A percentile compares a stretch with the other conserved stretches of the same genome.
Evolutionary conservation across 2,797 vertebrate species (phyloP).

Genomic region (Hapalemur alaotrensis): DNA sequence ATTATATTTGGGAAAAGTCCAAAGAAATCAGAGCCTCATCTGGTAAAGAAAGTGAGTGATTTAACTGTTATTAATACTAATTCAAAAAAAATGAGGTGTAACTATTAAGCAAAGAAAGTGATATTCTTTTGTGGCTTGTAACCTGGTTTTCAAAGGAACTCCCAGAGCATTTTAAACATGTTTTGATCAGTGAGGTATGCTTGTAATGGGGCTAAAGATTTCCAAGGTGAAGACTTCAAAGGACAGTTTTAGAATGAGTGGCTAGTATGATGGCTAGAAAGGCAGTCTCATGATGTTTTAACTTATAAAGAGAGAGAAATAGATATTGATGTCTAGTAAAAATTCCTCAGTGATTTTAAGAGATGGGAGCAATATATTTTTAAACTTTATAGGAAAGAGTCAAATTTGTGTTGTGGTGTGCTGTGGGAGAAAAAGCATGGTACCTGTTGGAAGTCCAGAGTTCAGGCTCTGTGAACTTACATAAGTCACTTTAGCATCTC

Average conservation of each 20-base stretch:
- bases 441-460: neutral
- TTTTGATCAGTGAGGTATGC: neutral
- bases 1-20: conserved; percentile 53
- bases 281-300: conserved; percentile 15
- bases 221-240: conserved; percentile 28
- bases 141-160: conserved; percentile 47
- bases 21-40: conserved; percentile 55
- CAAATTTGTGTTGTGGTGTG: neutral
- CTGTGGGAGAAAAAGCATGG: neutral
- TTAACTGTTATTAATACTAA: conserved; percentile 43
- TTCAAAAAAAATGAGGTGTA: neutral
- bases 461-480: neutral
- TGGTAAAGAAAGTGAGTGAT: conserved; percentile 60
- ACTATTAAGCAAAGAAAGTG: conserved; percentile 31
- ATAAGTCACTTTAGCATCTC: neutral
- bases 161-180: neutral
- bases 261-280: neutral
- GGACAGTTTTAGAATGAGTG: neutral
- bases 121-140: conserved; percentile 52
- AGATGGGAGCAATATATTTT: neutral
- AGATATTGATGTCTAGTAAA: neutral
- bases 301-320: neutral
- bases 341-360: conserved; percentile 9
- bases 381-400: conserved; percentile 2
- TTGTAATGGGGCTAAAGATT: neutral